Conservation (phyloP, 2,113 vertebrate species). For the Glaucidium brasilianum region DNA sequence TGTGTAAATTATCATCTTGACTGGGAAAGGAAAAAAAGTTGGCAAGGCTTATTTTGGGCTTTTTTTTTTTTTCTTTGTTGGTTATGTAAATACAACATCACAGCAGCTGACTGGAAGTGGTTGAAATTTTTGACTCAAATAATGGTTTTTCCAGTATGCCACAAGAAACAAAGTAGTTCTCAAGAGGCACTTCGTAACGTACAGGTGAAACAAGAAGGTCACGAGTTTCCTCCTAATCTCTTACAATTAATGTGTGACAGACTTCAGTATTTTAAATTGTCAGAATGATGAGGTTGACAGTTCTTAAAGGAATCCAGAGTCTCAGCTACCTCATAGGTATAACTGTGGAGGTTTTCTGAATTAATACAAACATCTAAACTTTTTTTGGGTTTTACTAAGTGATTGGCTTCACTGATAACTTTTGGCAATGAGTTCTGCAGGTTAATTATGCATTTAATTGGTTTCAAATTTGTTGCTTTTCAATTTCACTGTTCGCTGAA, state of each 20-base stretch:
- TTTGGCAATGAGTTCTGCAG: conserved; percentile 60
- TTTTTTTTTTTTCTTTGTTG: neutral
- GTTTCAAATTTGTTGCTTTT: conserved; percentile 69
- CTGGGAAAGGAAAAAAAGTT: too few species aligned
- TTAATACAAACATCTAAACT: neutral
- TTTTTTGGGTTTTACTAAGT: neutral
- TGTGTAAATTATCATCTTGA: neutral
- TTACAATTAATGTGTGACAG: rapidly evolving
- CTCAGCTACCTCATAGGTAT: neutral
- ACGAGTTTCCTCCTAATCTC: neutral
- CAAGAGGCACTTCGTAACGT: neutral
- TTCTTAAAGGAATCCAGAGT: neutral
- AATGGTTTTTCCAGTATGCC: neutral
- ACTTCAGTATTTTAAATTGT: neutral
- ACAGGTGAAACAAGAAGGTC: neutral
- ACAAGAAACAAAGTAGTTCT: neutral
- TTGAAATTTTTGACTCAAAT: neutral
- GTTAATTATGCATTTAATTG: conserved; percentile 70
- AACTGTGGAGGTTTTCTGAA: neutral
- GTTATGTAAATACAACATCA: neutral
- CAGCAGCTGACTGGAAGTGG: neutral
- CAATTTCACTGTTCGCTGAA: conserved; percentile 72
- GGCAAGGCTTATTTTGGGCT: neutral
- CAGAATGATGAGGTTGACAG: neutral
- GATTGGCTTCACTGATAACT: conserved; percentile 22